Conservation (phyloP, 53 echinoderm and acorn worm genomes). For the Pentamera pediparva region DNA sequence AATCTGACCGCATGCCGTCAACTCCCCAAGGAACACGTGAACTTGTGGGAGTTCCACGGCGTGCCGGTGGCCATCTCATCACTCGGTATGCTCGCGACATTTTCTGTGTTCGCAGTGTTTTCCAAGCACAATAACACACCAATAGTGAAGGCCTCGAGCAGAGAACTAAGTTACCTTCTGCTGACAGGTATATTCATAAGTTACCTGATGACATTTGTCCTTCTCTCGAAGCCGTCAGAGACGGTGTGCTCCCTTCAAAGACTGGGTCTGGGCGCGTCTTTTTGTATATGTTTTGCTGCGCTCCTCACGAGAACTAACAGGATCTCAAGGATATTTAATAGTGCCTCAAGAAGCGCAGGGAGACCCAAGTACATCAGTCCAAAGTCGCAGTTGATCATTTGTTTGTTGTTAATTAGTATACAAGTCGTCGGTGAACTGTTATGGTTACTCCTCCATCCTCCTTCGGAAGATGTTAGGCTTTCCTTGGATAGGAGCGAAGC, state of each 20-base stretch:
- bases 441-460: constrained; percentile 76
- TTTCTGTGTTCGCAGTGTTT: constrained; percentile 64
- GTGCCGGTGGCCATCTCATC: constrained; percentile 52
- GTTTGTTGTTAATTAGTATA: constrained; percentile 64
- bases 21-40: constrained; percentile 57
- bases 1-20: constrained; percentile 75
- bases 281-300: constrained; percentile 87
- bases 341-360: constrained; percentile 71
- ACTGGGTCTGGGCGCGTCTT: constrained; percentile 76
- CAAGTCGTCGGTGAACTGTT: constrained; percentile 82
- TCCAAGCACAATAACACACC: constrained; percentile 84
- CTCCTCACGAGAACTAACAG: constrained; percentile 92
- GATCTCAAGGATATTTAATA: constrained; percentile 90
- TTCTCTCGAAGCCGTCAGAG: constrained; percentile 69
- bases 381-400: constrained; percentile 86
- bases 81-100: constrained; percentile 64
- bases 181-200: constrained; percentile 68
- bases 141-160: constrained; percentile 82
- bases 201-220: constrained; percentile 77
- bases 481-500: constrained; percentile 55
- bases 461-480: constrained; percentile 40
- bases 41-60: constrained; percentile 25
- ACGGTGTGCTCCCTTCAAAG: constrained; percentile 68
- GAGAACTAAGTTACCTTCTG: constrained; percentile 90
- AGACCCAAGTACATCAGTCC: constrained; percentile 97